Base-by-base conservation (phyloP, 2,797 vertebrate genomes). In the Arrhamphus sclerolepis region DNA sequence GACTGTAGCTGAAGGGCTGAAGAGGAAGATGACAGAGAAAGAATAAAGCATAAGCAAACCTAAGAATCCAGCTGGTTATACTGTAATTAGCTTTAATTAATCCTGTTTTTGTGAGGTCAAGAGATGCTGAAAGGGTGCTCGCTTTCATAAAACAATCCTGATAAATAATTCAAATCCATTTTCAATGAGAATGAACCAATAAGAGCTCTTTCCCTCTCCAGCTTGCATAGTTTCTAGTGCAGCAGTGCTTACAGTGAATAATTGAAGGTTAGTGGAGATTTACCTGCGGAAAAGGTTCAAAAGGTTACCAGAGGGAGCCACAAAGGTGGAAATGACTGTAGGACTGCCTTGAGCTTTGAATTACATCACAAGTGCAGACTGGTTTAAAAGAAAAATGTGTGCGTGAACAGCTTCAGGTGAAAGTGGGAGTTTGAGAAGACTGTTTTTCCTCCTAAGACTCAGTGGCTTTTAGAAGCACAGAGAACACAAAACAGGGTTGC, bases 1-100 rank as follows among this genome's bases (percentile, higher is more conserved):
- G 98, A 99, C 71, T 99, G 97, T 38, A 99, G 85, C 77, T 98
- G 97, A 65, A 99, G 91, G 10, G 96, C 98, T 98, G 72, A 0
- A 70, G 77, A 70, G 72, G 53, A 16, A 11, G 6, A 16, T 8
- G 28, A 62, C 0, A 31, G 40, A 29, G 3, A 8, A 17, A n/a
- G 1, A 17, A 29, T 38, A 42, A 53, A 17, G 5, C 6, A 5
- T 29, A 42, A 24, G 39, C 20, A 7, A 49, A 11, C 16, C 2
- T 38, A 1, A n/a, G 54, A 49, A 39, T 46, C 28, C 19, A 49
- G 14, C 26, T 20, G 43, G 46, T 55, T 34, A 17, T 24, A 34
- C 11, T 44, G 17, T 52, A 56, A 74, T 49, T 51, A 55, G 11
- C 5, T 11, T 75, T 42, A 47, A 1, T 39, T 22, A 4, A 26